Percentiles rank a stretch among this genome's conserved stretches.
These are phyloP conservation scores for Pleuronectes platessa DNA, from an alignment of 2,113 vertebrate species.

Conservation along the genomic window DNA sequence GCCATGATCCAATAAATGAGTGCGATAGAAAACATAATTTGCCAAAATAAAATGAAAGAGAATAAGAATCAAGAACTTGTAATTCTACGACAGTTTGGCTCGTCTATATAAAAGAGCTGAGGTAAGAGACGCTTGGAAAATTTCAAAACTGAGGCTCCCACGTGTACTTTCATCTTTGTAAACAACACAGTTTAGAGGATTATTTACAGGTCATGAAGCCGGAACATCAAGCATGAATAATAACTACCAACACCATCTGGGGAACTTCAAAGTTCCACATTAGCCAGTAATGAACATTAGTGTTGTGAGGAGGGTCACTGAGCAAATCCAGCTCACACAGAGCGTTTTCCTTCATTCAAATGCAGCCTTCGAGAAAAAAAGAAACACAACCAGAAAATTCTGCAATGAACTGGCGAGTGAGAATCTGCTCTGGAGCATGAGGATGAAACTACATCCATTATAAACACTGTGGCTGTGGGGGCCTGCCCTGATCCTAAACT, in stretches of 20 bases:
- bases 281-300: slow-evolving; percentile 80
- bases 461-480: slow-evolving; percentile 32
- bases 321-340: slow-evolving; percentile 67
- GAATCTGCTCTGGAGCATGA: slow-evolving; percentile 26
- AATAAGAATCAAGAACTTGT: not conserved
- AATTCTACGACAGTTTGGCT: not conserved
- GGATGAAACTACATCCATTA: slow-evolving; percentile 51
- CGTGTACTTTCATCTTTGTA: slow-evolving; percentile 81
- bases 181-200: slow-evolving; percentile 77
- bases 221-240: slow-evolving; percentile 81
- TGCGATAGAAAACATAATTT: slow-evolving; percentile 14
- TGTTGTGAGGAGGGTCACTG: slow-evolving; percentile 75
- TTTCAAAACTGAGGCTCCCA: slow-evolving; percentile 62
- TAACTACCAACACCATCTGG: slow-evolving; percentile 78
- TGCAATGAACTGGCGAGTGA: slow-evolving; percentile 60
- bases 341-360: slow-evolving; percentile 35
- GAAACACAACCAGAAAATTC: slow-evolving; percentile 31
- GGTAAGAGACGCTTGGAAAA: slow-evolving; percentile 33
- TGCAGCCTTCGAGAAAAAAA: slow-evolving; percentile 40
- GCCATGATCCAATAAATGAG: slow-evolving; percentile 24
- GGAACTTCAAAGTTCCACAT: slow-evolving; percentile 84
- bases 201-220: slow-evolving; percentile 83
- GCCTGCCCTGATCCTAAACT: slow-evolving; percentile 31
- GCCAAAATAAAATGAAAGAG: not conserved
- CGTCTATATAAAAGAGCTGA: slow-evolving; percentile 29